Conservation (phyloP, 2,113 vertebrate species). For the Trachemys scripta region DNA sequence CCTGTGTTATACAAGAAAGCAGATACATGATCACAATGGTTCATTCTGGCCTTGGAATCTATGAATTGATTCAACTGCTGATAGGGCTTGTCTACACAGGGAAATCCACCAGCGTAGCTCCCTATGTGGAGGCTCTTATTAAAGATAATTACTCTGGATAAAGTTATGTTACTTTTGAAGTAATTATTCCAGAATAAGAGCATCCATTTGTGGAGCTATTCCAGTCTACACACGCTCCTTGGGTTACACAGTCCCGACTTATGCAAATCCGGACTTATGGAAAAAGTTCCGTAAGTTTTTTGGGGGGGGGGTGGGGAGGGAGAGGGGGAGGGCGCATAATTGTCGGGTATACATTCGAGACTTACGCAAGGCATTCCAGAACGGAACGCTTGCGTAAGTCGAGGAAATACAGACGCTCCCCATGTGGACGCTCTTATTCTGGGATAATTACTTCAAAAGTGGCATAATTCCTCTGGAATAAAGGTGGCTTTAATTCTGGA, state of each 20-base stretch:
- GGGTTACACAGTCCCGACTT: too few species aligned
- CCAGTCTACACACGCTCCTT: too few species aligned
- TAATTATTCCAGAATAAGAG: not conserved
- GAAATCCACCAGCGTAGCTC: not conserved
- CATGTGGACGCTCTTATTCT: not conserved
- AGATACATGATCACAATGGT: not conserved
- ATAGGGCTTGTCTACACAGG: not conserved
- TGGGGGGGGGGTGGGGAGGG: too few species aligned
- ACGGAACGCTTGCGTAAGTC: too few species aligned
- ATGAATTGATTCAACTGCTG: not conserved
- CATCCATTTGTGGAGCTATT: not conserved
- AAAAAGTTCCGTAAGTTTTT: too few species aligned
- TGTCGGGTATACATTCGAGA: too few species aligned
- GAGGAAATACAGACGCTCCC: too few species aligned
- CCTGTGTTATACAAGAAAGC: not conserved
- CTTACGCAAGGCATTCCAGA: too few species aligned
- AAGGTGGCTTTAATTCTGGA: not conserved
- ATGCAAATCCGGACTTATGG: too few species aligned
- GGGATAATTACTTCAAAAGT: not conserved
- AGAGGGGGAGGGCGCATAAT: too few species aligned
- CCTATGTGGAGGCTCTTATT: not conserved
- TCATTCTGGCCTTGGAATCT: not conserved
- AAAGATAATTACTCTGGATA: too few species aligned
- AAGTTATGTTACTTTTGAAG: too few species aligned
- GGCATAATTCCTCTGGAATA: not conserved